phyloP scores from a whole-genome alignment of 2,888 invertebrate species.

The Pyrochroa serraticornis region DNA sequence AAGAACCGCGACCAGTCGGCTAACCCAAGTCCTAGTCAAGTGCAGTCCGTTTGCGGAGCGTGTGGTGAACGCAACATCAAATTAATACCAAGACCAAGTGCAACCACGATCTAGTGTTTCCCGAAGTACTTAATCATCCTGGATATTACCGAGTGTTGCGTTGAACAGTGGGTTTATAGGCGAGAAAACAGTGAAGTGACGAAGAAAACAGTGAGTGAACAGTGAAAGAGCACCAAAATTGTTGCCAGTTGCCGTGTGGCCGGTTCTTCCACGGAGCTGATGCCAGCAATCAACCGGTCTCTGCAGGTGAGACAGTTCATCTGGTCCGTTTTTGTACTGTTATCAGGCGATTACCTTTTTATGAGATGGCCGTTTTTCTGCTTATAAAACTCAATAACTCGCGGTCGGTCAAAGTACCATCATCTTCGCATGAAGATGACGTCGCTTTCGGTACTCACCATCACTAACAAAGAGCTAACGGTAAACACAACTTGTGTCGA shows the following conservation, averaged over 20 bases:
- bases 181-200: too few relatives aligned
- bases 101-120: too few relatives aligned
- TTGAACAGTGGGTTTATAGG: too few relatives aligned
- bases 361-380: constrained; percentile 6
- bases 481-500: constrained; percentile 5
- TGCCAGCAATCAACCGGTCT: constrained; percentile 44
- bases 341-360: constrained; percentile 43
- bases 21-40: constrained; percentile 37
- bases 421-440: background rate
- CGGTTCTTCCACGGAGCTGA: constrained; percentile 12
- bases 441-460: too few relatives aligned
- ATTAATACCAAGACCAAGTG: too few relatives aligned
- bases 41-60: constrained; percentile 26
- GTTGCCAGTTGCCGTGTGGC: constrained; percentile 2
- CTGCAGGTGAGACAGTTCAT: constrained; percentile 48
- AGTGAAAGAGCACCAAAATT: background rate
- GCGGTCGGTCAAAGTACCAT: too few relatives aligned
- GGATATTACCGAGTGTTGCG: too few relatives aligned
- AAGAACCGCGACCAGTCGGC: constrained; percentile 34
- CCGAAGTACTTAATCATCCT: too few relatives aligned
- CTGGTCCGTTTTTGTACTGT: constrained; percentile 46
- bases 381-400: background rate
- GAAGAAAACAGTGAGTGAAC: too few relatives aligned
- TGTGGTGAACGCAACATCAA: background rate
- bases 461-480: constrained; percentile 25